These are phyloP conservation scores for Drosophila neocordata DNA, from an alignment of 1,140 invertebrate genomes.

Conservation along the genomic window DNA sequence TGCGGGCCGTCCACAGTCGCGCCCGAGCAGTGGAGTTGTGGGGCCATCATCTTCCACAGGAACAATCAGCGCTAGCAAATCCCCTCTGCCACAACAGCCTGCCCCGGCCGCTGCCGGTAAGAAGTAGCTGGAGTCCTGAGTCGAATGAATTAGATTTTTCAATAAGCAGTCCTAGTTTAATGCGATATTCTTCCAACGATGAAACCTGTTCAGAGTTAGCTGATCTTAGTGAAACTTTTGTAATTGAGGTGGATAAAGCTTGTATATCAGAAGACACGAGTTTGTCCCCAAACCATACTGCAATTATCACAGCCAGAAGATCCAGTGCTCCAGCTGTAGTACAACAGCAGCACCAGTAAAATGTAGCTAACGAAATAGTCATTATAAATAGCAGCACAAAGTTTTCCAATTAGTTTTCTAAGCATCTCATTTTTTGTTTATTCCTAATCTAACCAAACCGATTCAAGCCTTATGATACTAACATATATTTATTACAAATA, in stretches of 20 bases:
- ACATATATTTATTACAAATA: background rate
- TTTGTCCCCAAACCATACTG: constrained; percentile 69
- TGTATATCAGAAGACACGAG: constrained; percentile 49
- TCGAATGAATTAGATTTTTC: constrained; percentile 63
- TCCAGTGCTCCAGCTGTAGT: constrained; percentile 55
- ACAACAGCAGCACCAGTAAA: constrained; percentile 19
- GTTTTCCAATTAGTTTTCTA: background rate
- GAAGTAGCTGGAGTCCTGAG: constrained; percentile 75
- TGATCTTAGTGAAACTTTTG: constrained; percentile 61
- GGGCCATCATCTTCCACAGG: constrained; percentile 71
- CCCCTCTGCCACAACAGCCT: constrained; percentile 81
- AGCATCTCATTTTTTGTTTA: background rate
- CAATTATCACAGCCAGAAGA: constrained; percentile 64
- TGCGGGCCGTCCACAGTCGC: constrained; percentile 75
- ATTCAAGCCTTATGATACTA: background rate
- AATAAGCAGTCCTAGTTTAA: constrained; percentile 81
- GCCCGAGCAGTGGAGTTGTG: constrained; percentile 76
- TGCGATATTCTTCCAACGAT: constrained; percentile 66
- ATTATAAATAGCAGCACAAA: constrained; percentile 46
- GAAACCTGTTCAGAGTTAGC: constrained; percentile 55
- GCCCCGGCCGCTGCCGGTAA: constrained; percentile 73
- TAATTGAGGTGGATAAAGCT: constrained; percentile 30
- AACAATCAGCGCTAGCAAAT: constrained; percentile 62
- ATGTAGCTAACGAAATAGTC: constrained; percentile 43
- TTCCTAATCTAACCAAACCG: background rate